These are phyloP conservation scores for Hippasteria phrygiana DNA, from an alignment of 53 echinoderm and acorn worm genomes.

Conservation along the genomic window DNA sequence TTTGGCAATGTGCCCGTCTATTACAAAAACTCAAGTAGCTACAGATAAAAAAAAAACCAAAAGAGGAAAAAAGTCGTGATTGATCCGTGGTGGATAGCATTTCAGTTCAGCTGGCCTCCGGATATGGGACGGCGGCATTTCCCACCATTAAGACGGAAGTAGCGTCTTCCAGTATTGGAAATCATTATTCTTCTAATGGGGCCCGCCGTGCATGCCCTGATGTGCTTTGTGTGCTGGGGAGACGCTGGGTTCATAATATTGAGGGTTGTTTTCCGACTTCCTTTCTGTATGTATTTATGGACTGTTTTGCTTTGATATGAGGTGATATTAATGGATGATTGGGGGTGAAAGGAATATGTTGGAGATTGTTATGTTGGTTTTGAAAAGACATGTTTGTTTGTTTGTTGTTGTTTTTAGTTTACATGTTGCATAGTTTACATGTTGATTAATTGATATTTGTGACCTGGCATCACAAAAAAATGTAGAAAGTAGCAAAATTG, in stretches of 20 bases:
- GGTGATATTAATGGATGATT: not conserved
- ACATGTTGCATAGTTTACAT: too few relatives aligned
- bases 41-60: not conserved
- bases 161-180: slow-evolving; percentile 52
- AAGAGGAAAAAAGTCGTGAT: not conserved
- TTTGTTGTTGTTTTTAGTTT: too few relatives aligned
- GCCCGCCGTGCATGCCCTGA: slow-evolving; percentile 24
- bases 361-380: too few relatives aligned
- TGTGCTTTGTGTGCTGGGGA: slow-evolving; percentile 3
- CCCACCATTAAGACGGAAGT: slow-evolving; percentile 45
- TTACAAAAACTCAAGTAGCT: slow-evolving; percentile 14
- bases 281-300: not conserved
- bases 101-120: slow-evolving; percentile 62
- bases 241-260: slow-evolving; percentile 5
- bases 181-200: slow-evolving; percentile 59
- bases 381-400: too few relatives aligned
- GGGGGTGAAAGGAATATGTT: not conserved
- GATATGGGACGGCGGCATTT: slow-evolving; percentile 41
- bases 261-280: slow-evolving; percentile 8
- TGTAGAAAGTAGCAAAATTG: too few relatives aligned
- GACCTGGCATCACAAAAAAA: too few relatives aligned
- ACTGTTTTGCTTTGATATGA: not conserved
- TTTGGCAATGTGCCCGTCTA: not conserved
- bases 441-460: too few relatives aligned
- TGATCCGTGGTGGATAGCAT: slow-evolving; percentile 53